Evolutionary conservation across 2,797 vertebrate genomes (phyloP).

Genomic region (Chelmon rostratus): DNA sequence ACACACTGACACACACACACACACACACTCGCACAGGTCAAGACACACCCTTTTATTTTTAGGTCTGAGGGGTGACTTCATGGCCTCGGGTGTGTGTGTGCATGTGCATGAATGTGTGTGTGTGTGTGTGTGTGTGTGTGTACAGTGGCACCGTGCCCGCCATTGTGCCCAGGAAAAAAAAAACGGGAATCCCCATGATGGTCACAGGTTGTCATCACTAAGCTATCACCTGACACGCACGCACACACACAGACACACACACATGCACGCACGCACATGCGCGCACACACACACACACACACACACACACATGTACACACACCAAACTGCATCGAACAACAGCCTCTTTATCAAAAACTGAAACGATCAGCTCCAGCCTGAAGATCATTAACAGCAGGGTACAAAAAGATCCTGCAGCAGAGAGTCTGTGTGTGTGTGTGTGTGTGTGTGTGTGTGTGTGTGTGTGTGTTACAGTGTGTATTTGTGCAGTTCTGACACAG

Average conservation of each 20-base stretch:
- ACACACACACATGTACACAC: slow-evolving; percentile 22
- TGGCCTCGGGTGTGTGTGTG: slow-evolving; percentile 19
- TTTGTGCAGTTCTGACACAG: slow-evolving; percentile 27
- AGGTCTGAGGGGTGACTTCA: slow-evolving; percentile 72
- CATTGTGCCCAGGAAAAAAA: slow-evolving; percentile 60
- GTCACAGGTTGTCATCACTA: slow-evolving; percentile 71
- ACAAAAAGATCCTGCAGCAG: slow-evolving; percentile 15
- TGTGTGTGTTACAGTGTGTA: slow-evolving; percentile 23
- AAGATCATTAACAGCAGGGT: slow-evolving; percentile 62
- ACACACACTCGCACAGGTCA: slow-evolving; percentile 42
- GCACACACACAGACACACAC: slow-evolving; percentile 16
- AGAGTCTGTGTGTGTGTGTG: slow-evolving; percentile 18
- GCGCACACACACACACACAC: slow-evolving; percentile 10
- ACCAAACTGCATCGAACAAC: slow-evolving; percentile 45
- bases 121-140: slow-evolving; percentile 23
- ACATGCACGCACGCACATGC: slow-evolving; percentile 29
- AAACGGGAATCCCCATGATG: slow-evolving; percentile 60
- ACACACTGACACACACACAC: slow-evolving; percentile 36
- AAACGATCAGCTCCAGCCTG: slow-evolving; percentile 57
- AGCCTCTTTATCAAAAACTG: slow-evolving; percentile 67
- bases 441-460: slow-evolving; percentile 9
- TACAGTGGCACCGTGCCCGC: slow-evolving; percentile 53
- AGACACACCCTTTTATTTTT: slow-evolving; percentile 80
- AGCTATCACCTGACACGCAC: slow-evolving; percentile 61
- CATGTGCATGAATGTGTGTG: slow-evolving; percentile 31